Conservation (phyloP, 2,113 vertebrate genomes). For the Bettongia penicillata region DNA sequence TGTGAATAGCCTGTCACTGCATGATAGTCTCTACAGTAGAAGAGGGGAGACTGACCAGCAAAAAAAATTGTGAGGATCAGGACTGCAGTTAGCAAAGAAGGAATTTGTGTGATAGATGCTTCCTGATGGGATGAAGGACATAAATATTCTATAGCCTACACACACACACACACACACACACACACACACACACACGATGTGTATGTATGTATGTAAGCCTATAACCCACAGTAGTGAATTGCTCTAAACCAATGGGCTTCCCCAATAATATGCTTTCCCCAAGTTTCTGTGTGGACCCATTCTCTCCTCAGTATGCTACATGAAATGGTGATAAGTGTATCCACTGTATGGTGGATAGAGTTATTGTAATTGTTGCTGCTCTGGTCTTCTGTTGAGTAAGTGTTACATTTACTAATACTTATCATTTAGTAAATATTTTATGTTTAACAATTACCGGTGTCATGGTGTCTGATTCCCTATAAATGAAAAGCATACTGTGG, state of each 20-base stretch:
- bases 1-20: neutral
- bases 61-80: neutral
- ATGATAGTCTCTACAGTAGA: neutral
- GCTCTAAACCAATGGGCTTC: neutral
- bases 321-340: neutral
- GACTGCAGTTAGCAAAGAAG: too few relatives aligned
- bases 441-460: too few relatives aligned
- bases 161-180: too few relatives aligned
- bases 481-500: too few relatives aligned
- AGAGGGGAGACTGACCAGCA: neutral
- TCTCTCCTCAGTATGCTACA: neutral
- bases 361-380: neutral
- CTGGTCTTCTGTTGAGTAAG: neutral
- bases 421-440: too few relatives aligned
- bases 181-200: too few relatives aligned
- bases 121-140: neutral
- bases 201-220: neutral
- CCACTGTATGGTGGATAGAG: neutral
- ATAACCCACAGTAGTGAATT: neutral
- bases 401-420: too few relatives aligned
- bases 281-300: neutral
- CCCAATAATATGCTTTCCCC: too few relatives aligned
- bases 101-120: neutral
- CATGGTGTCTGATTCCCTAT: too few relatives aligned
- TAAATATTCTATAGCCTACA: neutral